Percentiles rank a stretch among this genome's conserved stretches.
These are phyloP conservation scores for Heliconius sara DNA, from an alignment of 2,888 invertebrate genomes.

Conservation along the genomic window DNA sequence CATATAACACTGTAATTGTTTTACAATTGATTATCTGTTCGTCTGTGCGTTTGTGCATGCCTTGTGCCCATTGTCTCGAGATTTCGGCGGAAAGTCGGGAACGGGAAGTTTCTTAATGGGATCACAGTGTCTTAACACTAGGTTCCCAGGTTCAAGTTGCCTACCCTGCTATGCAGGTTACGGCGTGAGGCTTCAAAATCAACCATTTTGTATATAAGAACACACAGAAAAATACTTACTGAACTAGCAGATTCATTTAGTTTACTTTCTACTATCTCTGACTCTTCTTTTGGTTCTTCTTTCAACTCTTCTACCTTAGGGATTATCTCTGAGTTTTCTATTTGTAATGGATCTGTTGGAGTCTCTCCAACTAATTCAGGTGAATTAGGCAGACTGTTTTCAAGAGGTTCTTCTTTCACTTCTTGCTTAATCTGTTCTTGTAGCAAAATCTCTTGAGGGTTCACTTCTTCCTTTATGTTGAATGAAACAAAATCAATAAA, in stretches of 20 bases:
- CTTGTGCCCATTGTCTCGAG: too few relatives aligned
- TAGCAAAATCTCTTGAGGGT: neutral
- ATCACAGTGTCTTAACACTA: too few relatives aligned
- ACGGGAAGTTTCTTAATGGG: too few relatives aligned
- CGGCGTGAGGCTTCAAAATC: too few relatives aligned
- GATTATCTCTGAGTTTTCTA: neutral
- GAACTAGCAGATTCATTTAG: constrained; percentile 14
- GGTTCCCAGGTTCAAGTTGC: too few relatives aligned
- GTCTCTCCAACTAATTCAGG: neutral
- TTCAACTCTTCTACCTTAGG: constrained; percentile 20
- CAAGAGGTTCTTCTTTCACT: neutral
- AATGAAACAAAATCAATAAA: neutral
- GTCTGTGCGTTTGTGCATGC: too few relatives aligned
- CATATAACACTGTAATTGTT: too few relatives aligned
- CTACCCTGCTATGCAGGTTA: too few relatives aligned
- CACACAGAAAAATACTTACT: neutral
- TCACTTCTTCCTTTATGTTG: constrained; percentile 21
- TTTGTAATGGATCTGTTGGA: neutral
- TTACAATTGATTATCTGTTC: too few relatives aligned
- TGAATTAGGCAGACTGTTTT: neutral
- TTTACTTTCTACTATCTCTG: constrained; percentile 3
- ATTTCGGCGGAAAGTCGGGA: too few relatives aligned
- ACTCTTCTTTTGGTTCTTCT: constrained; percentile 18
- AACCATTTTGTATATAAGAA: neutral
- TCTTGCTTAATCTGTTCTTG: constrained; percentile 6